Evolutionary conservation across 2,888 invertebrate genomes (phyloP), one percentile per base, ranked within the genome.

Genomic region (Leptogaster cylindrica): DNA sequence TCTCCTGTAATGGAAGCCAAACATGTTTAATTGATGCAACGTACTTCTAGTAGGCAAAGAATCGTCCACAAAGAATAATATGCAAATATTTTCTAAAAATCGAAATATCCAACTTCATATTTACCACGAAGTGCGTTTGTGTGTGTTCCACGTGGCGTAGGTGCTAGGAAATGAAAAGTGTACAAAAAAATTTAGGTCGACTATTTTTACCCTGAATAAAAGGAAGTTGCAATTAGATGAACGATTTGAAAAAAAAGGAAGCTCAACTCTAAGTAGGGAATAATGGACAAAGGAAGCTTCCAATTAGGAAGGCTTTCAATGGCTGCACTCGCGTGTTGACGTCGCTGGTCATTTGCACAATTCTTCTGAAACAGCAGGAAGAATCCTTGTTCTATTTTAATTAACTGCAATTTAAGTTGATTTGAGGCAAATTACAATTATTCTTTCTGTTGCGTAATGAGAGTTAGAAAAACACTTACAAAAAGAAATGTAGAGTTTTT

Each of bases 191-290:
- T 10, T 18, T 44, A 44, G 44, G 44, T 44, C 44, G 18, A 6
- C 44, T 44, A 44, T 44, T 44, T 44, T 20, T 18, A 44, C 18
- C 44, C 3, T 16, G n/a, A 44, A 5, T 44, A 18, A 44, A 44
- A 10, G 44, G 44, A 44, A 44, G 14, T 44, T 44, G 44, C 44
- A 44, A 44, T 44, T 44, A 44, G 18, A 8, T 1, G 44, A 44
- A 44, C n/a, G 8, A 44, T 44, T n/a, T 44, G 16, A 10, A 16
- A 2, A 16, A 39, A 8, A 39, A 1, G 14, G 16, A n/a, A 39
- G n/a, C 6, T 39, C 5, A 6, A n/a, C n/a, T n/a, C n/a, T n/a
- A n/a, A n/a, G n/a, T n/a, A n/a, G n/a, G n/a, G n/a, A n/a, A n/a
- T n/a, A n/a, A n/a, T n/a, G n/a, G n/a, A 44, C 16, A 7, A 18